Percentiles rank a stretch among this genome's conserved stretches.
Conservation (phyloP, 2,888 invertebrate genomes). For the Heteropelma amictum region DNA sequence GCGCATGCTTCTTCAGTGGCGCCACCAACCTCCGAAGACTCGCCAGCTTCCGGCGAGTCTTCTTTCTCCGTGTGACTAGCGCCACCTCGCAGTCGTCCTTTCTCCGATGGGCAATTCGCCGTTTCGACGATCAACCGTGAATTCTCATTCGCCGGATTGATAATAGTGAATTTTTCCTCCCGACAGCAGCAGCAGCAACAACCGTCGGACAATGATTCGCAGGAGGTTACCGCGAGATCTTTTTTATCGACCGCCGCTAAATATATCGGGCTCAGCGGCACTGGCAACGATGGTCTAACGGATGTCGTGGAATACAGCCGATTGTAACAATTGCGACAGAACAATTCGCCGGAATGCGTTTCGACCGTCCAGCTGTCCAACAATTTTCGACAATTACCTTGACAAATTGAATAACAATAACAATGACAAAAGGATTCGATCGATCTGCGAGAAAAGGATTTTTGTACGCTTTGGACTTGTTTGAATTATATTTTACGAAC, state of each 20-base stretch:
- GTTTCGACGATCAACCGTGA: constrained; percentile 39
- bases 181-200: constrained; percentile 51
- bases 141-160: constrained; percentile 24
- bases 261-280: background rate
- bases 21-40: constrained; percentile 28
- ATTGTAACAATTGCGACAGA: constrained; percentile 71
- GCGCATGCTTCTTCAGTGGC: constrained; percentile 36
- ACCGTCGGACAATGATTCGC: constrained; percentile 54
- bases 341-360: constrained; percentile 71
- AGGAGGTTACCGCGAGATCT: constrained; percentile 24
- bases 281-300: constrained; percentile 18
- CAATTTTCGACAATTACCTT: constrained; percentile 74
- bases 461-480: background rate
- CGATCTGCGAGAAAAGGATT: too few relatives aligned
- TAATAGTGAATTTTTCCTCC: constrained; percentile 10
- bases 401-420: background rate
- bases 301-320: constrained; percentile 55
- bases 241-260: constrained; percentile 31
- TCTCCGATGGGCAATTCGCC: constrained; percentile 45
- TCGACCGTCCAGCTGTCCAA: constrained; percentile 70
- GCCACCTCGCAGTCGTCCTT: constrained; percentile 62
- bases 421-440: too few relatives aligned
- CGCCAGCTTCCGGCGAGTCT: background rate
- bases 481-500: constrained; percentile 65
- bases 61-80: constrained; percentile 42